These are phyloP conservation scores for Hyles lineata DNA, from an alignment of 2,888 invertebrate genomes.

Conservation along the genomic window DNA sequence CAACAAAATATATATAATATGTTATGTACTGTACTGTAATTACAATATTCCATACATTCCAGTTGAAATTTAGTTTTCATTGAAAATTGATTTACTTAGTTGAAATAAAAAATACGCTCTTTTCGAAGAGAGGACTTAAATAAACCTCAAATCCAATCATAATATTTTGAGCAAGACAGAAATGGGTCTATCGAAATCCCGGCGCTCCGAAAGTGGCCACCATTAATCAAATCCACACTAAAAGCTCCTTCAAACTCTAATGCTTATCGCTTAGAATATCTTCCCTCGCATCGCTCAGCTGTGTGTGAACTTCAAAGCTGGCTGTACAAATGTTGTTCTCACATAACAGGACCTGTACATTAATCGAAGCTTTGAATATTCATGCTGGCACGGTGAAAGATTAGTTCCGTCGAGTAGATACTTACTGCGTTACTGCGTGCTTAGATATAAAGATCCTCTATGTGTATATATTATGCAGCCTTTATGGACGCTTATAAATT, in stretches of 20 bases:
- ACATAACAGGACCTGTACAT: conserved; percentile 55
- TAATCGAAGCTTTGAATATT: conserved; percentile 67
- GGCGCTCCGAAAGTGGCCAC: too few relatives aligned
- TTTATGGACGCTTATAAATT: background rate
- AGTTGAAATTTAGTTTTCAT: too few relatives aligned
- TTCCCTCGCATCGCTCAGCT: conserved; percentile 38
- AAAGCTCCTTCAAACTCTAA: background rate
- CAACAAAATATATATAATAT: too few relatives aligned
- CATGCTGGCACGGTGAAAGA: conserved; percentile 57
- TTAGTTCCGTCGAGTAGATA: conserved; percentile 56
- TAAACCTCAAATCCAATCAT: too few relatives aligned
- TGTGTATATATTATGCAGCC: conserved; percentile 23
- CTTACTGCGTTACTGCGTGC: conserved; percentile 39
- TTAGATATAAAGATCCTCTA: conserved; percentile 12
- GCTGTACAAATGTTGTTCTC: conserved; percentile 57
- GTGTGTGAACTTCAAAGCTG: conserved; percentile 44
- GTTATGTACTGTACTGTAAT: too few relatives aligned
- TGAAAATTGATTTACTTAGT: too few relatives aligned
- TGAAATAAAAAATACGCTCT: too few relatives aligned
- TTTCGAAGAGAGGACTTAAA: too few relatives aligned
- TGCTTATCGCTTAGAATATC: conserved; percentile 33
- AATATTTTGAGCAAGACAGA: too few relatives aligned
- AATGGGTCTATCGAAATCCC: too few relatives aligned
- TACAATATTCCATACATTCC: too few relatives aligned
- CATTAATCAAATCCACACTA: too few relatives aligned